Evolutionary conservation across 1,140 invertebrate species (phyloP).

Genomic region (Oreohelix idahoensis): DNA sequence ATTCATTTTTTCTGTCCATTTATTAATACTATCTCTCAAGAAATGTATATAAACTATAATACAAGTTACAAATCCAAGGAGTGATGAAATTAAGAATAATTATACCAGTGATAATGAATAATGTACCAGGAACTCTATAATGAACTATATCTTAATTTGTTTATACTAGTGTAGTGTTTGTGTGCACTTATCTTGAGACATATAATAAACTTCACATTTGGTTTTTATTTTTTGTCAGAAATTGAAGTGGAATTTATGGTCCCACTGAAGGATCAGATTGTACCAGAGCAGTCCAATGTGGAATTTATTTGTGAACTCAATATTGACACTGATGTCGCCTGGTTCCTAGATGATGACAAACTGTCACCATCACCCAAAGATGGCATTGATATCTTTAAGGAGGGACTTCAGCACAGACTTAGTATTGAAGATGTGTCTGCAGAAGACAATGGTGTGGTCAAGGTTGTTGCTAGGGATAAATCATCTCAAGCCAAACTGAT

Average conservation of each 20-base stretch:
- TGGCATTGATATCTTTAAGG: slow-evolving; percentile 80
- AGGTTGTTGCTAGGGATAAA: slow-evolving; percentile 59
- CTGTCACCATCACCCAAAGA: slow-evolving; percentile 74
- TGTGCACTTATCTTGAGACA: not conserved
- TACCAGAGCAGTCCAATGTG: slow-evolving; percentile 85
- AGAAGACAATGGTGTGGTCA: slow-evolving; percentile 61
- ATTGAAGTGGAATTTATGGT: slow-evolving; percentile 54
- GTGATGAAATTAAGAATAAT: no score
- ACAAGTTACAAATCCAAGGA: no score
- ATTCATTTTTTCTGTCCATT: no score
- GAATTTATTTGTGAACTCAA: slow-evolving; percentile 94
- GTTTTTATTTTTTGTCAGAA: slow-evolving; percentile 40
- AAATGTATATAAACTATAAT: no score
- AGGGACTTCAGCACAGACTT: slow-evolving; percentile 63
- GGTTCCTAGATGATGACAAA: slow-evolving; percentile 72
- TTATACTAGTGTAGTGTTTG: no score
- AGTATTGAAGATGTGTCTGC: slow-evolving; percentile 61
- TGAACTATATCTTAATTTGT: no score
- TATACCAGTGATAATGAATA: no score
- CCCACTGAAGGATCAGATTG: slow-evolving; percentile 56
- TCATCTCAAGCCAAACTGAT: slow-evolving; percentile 59
- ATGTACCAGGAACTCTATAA: no score
- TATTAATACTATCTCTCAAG: no score
- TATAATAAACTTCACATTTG: not conserved
- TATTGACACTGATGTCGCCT: slow-evolving; percentile 81